Evolutionary conservation across 2,797 vertebrate species (phyloP), one percentile per base, ranked within the genome.

Genomic region (Thalassophryne amazonica): DNA sequence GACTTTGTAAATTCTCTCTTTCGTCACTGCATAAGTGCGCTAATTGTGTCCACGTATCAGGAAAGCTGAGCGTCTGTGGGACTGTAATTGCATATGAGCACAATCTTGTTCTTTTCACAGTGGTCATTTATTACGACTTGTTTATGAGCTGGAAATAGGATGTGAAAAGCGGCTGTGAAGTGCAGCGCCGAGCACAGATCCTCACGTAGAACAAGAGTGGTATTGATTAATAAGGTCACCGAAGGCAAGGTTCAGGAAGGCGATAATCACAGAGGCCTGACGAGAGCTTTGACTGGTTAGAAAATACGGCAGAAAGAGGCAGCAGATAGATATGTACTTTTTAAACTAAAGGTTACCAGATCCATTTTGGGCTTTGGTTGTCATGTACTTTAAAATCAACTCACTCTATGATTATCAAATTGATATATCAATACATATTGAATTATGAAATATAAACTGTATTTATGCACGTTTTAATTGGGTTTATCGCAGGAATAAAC

Each of bases 101-200:
- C 48, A 41, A 57, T 51, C 27, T 12, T 69, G 59, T 67, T 72
- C 55, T 52, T 59, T 59, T 67, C 32, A 59, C 22, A 32, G 21
- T 5, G 33, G 37, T 69, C 64, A 41, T 83, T 76, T 74, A 76
- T 73, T 70, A 69, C 24, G 36, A 60, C 50, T 65, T 60, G 77
- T 73, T 78, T 72, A 74, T 71, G 51, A 67, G 62, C 55, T 55
- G 4, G 16, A 53, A 81, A 64, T 56, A 51, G 45, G 48, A 63
- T 40, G 32, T 64, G 33, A 66, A 38, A 35, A 9, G 32, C 14
- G 23, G 40, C 30, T 32, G 20, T 14, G 47, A 32, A 37, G 40
- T 28, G 29, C 40, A 38, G 7, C 21, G 25, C 20, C 39, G 18
- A 49, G 48, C 42, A 60, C 36, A 53, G 23, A 32, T 56, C 21